Base-by-base conservation (phyloP, 1,140 invertebrate species). In the Cardiocondyla obscurior region DNA sequence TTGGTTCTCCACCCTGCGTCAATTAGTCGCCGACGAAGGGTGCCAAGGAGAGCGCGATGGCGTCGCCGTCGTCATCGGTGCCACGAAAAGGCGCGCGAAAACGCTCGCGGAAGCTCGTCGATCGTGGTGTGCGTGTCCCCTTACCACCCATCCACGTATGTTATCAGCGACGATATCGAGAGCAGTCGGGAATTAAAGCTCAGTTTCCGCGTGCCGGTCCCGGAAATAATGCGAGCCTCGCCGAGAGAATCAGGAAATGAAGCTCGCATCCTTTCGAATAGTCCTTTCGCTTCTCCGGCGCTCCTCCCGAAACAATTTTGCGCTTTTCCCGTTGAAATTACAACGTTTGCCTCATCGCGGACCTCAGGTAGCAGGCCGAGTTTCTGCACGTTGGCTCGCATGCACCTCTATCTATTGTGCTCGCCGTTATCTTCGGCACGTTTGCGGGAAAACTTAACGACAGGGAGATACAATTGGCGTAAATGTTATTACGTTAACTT, bases 1-100 rank as follows among this genome's bases (percentile, higher is more conserved):
- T 93, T 93, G 90, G 88, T 92, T 92, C 90, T 90, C 86, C 90
- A 91, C 90, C 91, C 90, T 73, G 88, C 87, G 91, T 91, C 91
- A 91, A 92, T 92, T 92, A 93, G 90, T 92, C 88, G 90, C 84
- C 88, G 89, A 88, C 86, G 89, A 88, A 85, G 92, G 92, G 91
- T 91, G 90, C 89, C 90, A 90, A 92, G 92, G 81, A 91, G 84
- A 91, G 86, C 88, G 91, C 86, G 89, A 93, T 92, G 92, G 92
- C 92, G 91, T 89, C 91, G 83, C 84, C 79, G 28, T 74, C 72
- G 82, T 49, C 70, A 28, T 74, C 72, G 53, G 2, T 25, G 30
- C 36, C 33, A 30, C 36, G 77, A 65, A 69, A 67, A 72, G 77
- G 70, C 60, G 60, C 62, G 77, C 74, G 70, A 25, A 62, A 70